A percentile compares a stretch with the other conserved stretches of the same genome.
phyloP scores from a whole-genome alignment of 2,113 vertebrate genomes.

The Phalacrocorax aristotelis region DNA sequence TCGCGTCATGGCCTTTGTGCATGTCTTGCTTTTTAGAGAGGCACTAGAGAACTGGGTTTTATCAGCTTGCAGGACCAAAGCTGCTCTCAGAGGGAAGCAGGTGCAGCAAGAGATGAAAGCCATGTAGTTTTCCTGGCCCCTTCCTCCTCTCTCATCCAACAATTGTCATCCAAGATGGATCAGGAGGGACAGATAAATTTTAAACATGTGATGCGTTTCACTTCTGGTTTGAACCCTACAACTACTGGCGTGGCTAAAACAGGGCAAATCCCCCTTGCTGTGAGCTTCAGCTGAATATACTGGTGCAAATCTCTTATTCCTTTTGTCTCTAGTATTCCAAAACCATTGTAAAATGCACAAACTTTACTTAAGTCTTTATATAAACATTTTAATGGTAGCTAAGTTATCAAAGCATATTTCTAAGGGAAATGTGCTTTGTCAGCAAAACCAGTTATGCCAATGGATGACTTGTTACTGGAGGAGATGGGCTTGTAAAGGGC shows the following conservation, averaged over 20 bases:
- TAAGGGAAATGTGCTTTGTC: neutral
- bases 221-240: neutral
- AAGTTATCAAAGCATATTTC: neutral
- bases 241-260: neutral
- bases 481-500: neutral
- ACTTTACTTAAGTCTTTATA: neutral
- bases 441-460: neutral
- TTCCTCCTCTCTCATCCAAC: neutral
- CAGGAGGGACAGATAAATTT: neutral
- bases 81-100: neutral
- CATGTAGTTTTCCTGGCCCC: neutral
- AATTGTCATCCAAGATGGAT: neutral
- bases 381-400: neutral
- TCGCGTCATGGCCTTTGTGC: fast-evolving
- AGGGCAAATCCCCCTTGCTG: neutral
- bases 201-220: neutral
- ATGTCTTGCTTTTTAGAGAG: neutral
- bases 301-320: neutral
- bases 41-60: neutral
- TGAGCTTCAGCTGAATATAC: neutral
- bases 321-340: neutral
- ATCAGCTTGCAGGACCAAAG: neutral
- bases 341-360: neutral
- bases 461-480: neutral
- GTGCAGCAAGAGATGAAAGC: neutral